Evolutionary conservation across 2,113 vertebrate species (phyloP).

Genomic region (Vimba vimba): DNA sequence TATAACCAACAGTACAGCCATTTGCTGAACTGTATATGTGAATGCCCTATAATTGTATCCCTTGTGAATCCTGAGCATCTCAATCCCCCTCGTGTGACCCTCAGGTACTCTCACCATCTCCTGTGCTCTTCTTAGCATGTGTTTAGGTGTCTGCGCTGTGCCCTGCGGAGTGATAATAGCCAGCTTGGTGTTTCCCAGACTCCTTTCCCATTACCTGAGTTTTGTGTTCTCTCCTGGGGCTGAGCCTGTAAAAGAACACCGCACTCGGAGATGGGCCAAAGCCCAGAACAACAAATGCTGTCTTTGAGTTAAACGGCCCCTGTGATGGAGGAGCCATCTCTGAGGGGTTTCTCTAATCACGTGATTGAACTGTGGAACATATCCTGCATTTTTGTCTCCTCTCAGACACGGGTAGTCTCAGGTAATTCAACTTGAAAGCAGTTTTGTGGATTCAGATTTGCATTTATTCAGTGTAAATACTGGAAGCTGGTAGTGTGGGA

Average conservation of each 20-base stretch:
- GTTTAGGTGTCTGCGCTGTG: background rate
- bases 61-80: background rate
- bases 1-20: background rate
- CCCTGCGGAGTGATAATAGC: background rate
- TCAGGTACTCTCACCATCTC: background rate
- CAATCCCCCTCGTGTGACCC: background rate
- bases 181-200: conserved; percentile 20
- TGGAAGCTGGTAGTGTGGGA: conserved; percentile 9
- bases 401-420: background rate
- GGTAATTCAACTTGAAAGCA: conserved; percentile 3
- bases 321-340: conserved; percentile 31
- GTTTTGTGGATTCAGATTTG: conserved; percentile 10
- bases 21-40: background rate
- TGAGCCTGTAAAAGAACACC: conserved; percentile 11
- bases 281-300: conserved; percentile 28
- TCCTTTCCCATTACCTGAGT: conserved; percentile 19
- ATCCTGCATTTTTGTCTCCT: conserved; percentile 4
- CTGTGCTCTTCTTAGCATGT: background rate
- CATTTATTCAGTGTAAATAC: conserved; percentile 13
- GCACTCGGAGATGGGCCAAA: background rate
- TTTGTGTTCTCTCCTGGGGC: conserved; percentile 19
- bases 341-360: background rate
- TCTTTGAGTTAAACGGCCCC: conserved; percentile 28
- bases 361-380: background rate
- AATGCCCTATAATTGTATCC: background rate